Base-by-base conservation (phyloP, 2,113 vertebrate genomes). In the Cyprinodon variegatus region DNA sequence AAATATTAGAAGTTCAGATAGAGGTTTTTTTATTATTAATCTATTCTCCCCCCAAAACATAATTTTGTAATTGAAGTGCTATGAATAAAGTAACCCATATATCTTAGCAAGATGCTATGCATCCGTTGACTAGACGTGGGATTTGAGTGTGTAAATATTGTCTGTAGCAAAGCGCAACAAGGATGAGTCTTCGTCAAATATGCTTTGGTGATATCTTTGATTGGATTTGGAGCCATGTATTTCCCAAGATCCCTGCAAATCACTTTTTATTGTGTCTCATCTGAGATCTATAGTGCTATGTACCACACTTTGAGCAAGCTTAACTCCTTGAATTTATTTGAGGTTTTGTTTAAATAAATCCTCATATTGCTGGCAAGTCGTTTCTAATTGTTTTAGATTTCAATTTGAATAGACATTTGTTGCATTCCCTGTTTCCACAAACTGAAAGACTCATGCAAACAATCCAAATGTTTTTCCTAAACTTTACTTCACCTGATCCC, bases 1-100 rank as follows among this genome's bases (percentile, higher is more conserved):
- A 93, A 93, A 93, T 93, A 93, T 93, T 93, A 93, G 91, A 93
- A 92, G 92, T 93, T 93, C 92, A 92, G 92, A 93, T 93, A 87
- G 86, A 84, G 84, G 83, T n/a, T 90, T 91, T n/a, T 91, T 91
- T 93, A 92, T 93, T 93, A 93, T 93, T 93, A 93, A 93, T 93
- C 92, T 93, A 93, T 93, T 92, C 90, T 88, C 87, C 87, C 88
- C 91, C 88, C 89, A 91, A 93, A 91, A 91, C 91, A 92, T 91
- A 90, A 93, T 93, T 93, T 93, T 91, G 91, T 93, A 93, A 93
- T 93, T 93, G 92, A 93, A 92, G 91, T 86, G 90, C 90, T 88
- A 91, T 91, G 92, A 92, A 93, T 93, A 93, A 92, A 92, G 92
- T 86, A 88, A 91, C 83, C 86, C 91, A 92, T 91, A 92, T 93